Evolutionary conservation across 2,888 invertebrate genomes (phyloP), one percentile per base, ranked within the genome.

Genomic region (Bembecia ichneumoniformis): DNA sequence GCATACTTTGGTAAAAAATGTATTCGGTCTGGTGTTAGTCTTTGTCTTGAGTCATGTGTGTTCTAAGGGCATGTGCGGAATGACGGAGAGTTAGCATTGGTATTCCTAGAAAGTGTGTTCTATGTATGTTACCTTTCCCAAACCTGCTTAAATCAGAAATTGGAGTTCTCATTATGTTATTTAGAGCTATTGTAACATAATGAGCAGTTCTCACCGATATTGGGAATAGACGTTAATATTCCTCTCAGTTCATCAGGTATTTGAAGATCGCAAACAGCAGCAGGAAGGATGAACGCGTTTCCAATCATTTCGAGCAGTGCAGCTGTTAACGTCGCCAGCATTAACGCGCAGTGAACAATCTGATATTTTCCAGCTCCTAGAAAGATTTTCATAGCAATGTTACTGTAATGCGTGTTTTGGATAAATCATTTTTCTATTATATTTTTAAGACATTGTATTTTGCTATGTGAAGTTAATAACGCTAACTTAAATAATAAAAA

Each of bases 191-290:
- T 46, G 13, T 3, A 43, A 35, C 7, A 28, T 28, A 7, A 28
- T 28, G 7, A 28, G 20, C 20, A 4, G 5, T 4, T 55, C 73
- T 74, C 65, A 91, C 92, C 94, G 48, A 91, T 75, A 63, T 93
- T 89, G 48, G 93, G 92, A 43, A 91, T 84, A 2, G 92, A 91
- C 52, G 91, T 91, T 3, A 94, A 76, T 47, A 90, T 83, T n/a
- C 93, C 93, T 57, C 90, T 89, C 58, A 92, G 74, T 13, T 80
- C 74, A 14, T 91, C 91, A 0, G 89, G 86, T 44, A 94, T 68
- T 3, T 87, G 58, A 1, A 94, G 82, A 64, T 93, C 93, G 61
- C 93, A 93, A 51, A 90, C 89, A 0, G 93, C 93, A 0, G 92
- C 90, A 0, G 93, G 92, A 47, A 94, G 69, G 20, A 93, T 87